Conservation (phyloP, 2,113 vertebrate genomes). For the Poeciliopsis retropinna region DNA sequence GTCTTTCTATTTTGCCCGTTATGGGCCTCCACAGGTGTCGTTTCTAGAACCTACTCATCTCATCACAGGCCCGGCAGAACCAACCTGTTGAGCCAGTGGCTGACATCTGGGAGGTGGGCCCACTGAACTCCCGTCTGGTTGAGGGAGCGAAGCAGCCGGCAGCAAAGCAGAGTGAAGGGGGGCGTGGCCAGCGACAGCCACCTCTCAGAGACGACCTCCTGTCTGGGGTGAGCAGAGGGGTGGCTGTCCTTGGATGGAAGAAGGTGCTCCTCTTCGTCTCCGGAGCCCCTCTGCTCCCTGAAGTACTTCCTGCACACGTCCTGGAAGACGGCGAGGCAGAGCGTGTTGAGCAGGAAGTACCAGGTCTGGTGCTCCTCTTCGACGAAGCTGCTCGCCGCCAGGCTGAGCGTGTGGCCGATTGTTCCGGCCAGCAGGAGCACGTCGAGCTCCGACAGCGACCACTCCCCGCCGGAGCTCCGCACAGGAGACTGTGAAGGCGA, state of each 20-base stretch:
- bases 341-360: slow-evolving; percentile 94
- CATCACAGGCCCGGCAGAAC: not conserved
- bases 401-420: slow-evolving; percentile 87
- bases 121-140: slow-evolving; percentile 97
- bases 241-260: slow-evolving; percentile 57
- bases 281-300: slow-evolving; percentile 33
- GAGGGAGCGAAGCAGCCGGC: slow-evolving; percentile 89
- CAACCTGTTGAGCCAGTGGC: slow-evolving; percentile 96
- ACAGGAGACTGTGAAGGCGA: slow-evolving; percentile 40
- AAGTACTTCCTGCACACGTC: slow-evolving; percentile 88
- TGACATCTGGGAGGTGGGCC: slow-evolving; percentile 91
- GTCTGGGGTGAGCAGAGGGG: slow-evolving; percentile 22
- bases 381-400: slow-evolving; percentile 93
- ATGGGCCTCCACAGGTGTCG: too few relatives aligned
- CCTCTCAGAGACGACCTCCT: slow-evolving; percentile 71
- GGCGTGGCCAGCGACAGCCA: slow-evolving; percentile 89
- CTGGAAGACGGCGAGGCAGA: slow-evolving; percentile 90
- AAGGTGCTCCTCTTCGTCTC: slow-evolving; percentile 50
- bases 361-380: slow-evolving; percentile 98
- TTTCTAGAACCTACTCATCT: not conserved
- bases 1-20: too few relatives aligned
- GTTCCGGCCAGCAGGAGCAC: slow-evolving; percentile 87
- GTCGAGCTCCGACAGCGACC: slow-evolving; percentile 88
- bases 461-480: slow-evolving; percentile 43
- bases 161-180: slow-evolving; percentile 86